Conservation (phyloP, 2,888 invertebrate species). For the Prosapia bicincta region DNA sequence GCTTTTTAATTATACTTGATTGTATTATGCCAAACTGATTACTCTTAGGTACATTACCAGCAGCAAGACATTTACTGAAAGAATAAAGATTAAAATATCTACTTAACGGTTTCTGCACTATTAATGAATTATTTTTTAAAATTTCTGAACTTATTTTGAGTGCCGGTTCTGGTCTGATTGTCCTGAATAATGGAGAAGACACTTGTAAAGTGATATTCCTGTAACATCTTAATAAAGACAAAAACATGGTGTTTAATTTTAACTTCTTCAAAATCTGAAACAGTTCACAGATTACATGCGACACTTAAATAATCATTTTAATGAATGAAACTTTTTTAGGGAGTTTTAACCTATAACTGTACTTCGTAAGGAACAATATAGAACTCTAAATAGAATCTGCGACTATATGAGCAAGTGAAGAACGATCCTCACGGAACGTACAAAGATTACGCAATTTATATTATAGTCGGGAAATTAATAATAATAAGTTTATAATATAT, state of each 20-base stretch:
- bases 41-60: background rate
- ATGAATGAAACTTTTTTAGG: too few species aligned
- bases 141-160: background rate
- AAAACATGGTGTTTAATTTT: background rate
- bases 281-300: too few species aligned
- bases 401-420: too few species aligned
- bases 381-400: too few species aligned
- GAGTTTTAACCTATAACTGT: too few species aligned
- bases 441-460: too few species aligned
- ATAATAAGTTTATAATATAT: too few species aligned
- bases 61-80: background rate
- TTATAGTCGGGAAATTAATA: too few species aligned
- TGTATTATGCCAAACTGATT: background rate
- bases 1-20: background rate
- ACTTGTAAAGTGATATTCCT: background rate
- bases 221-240: background rate
- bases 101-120: background rate
- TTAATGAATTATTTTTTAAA: background rate
- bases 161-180: background rate
- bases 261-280: too few species aligned
- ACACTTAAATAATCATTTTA: too few species aligned
- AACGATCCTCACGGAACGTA: too few species aligned
- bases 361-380: too few species aligned
- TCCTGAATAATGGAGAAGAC: background rate
- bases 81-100: background rate